Evolutionary conservation across 1,140 invertebrate genomes (phyloP).

Genomic region (Laupala kohalensis): DNA sequence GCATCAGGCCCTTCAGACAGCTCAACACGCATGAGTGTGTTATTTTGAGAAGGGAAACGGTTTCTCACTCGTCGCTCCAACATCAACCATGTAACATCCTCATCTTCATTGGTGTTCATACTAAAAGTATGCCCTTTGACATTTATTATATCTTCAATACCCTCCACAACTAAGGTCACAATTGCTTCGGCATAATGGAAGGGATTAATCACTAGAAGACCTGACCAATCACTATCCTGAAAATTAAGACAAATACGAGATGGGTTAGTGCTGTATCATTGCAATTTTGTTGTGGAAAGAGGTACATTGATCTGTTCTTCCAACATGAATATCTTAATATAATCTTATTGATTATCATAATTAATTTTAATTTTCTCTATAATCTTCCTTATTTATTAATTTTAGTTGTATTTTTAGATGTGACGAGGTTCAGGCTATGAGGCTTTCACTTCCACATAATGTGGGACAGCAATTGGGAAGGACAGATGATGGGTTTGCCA

Average conservation of each 20-base stretch:
- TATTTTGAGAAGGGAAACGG: conserved; percentile 36
- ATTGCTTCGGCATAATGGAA: conserved; percentile 65
- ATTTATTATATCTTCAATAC: conserved; percentile 32
- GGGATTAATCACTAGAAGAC: conserved; percentile 52
- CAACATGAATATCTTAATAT: not conserved
- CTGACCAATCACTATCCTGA: conserved; percentile 53
- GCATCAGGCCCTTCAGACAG: conserved; percentile 47
- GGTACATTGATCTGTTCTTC: not conserved
- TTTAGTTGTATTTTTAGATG: not conserved
- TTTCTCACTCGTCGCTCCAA: conserved; percentile 41
- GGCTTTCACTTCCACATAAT: no score
- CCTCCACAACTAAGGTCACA: conserved; percentile 58
- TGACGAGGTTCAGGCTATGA: no score
- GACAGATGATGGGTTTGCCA: no score
- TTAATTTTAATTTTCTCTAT: no score
- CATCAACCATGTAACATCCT: conserved; percentile 44
- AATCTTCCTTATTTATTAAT: not conserved
- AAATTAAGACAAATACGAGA: conserved; percentile 21
- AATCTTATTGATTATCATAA: not conserved
- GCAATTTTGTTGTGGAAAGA: not conserved
- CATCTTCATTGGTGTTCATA: conserved; percentile 46
- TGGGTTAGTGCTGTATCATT: not conserved
- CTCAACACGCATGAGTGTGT: conserved; percentile 44
- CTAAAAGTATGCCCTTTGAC: conserved; percentile 40
- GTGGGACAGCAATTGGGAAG: no score